Base-by-base conservation (phyloP, 2,888 invertebrate genomes). In the Pristionchus fissidentatus region DNA sequence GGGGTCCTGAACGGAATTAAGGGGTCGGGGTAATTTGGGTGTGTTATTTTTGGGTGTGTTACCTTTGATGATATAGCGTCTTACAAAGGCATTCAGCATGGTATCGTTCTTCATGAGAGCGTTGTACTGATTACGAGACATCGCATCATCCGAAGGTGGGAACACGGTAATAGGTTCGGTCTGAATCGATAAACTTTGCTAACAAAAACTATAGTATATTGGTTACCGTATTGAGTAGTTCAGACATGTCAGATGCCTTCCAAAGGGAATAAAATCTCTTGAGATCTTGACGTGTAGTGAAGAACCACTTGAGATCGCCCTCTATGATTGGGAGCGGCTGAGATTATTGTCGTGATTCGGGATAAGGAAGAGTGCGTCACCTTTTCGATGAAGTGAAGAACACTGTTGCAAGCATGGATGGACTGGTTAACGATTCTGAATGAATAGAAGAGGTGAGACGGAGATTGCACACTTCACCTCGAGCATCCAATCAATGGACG, bases 21-120 rank as follows among this genome's bases (percentile, higher is more conserved):
- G 35, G 15, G 41, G 57, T 77, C 49, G 32, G n/a, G 7, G 22
- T 0, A 19, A n/a, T n/a, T n/a, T n/a, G n/a, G n/a, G n/a, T n/a
- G n/a, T n/a, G n/a, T n/a, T n/a, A n/a, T n/a, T n/a, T n/a, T n/a
- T n/a, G 32, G 8, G 3, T 49, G 62, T 62, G 7, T 60, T 81
- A 83, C 83, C 83, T 15, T 60, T 55, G 73, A 83, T 77, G 60
- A 83, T 83, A 60, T 83, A 77, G 10, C 83, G 83, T n/a, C 70
- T 32, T n/a, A 83, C 83, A 46, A 83, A 83, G 5, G 75, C 38
- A 35, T 83, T 75, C 57, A 77, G 75, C 41, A 57, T 41, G 1
- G 83, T 83, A 35, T 29, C 60, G 83, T 83, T 83, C 70, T 70
- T 73, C 43, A 75, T 26, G 1, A 83, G 57, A 3, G 57, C 75